Base-by-base conservation (phyloP, 30 jellyfish, hydroid and myxozoan genomes). In the Mastigias papua region DNA sequence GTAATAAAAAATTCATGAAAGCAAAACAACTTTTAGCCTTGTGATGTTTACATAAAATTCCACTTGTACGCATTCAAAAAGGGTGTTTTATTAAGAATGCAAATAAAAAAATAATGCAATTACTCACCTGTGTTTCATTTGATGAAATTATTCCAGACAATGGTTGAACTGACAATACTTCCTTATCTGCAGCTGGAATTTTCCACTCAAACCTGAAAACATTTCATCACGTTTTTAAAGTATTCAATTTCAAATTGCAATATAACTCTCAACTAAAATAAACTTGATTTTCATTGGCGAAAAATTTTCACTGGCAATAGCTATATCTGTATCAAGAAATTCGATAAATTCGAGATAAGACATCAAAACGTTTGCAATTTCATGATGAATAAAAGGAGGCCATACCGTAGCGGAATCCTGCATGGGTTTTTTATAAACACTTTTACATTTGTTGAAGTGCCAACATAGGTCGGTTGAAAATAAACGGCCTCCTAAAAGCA, bases 381-480 rank as follows among this genome's bases (percentile, higher is more conserved):
- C 74, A 54, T 17, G 7, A 21, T 5, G 17, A 19, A 54, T 54
- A 54, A 54, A 8, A 46, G 8, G 67, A 11, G 2, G 27, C 17
- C 67, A 17, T 73, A 91, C 98, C 92, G 74, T 22, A 91, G n/a
- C 0, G 92, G 95, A n/a, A 91, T 49, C 71, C 96, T 73, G 68
- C 96, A 91, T 0, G 90, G 87, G 48, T 91, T 91, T 73, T 63
- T 86, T 1, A 91, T 42, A 13, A 84, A 31, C 8, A 91, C 88
- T 22, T 35, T 42, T 54, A 77, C 68, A 13, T 42, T 34, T 1
- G 96, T 77, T 20, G 86, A 63, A 20, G 90, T 82, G 28, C 98
- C 98, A 63, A 91, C 81, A 48, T 89, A 91, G 5, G 98, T 91
- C 9, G 95, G 98, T 72, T 84, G 91, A 67, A 91, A 91, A 76